phyloP scores from a whole-genome alignment of 2,797 vertebrate genomes.

The Notolepis coatsorum region DNA sequence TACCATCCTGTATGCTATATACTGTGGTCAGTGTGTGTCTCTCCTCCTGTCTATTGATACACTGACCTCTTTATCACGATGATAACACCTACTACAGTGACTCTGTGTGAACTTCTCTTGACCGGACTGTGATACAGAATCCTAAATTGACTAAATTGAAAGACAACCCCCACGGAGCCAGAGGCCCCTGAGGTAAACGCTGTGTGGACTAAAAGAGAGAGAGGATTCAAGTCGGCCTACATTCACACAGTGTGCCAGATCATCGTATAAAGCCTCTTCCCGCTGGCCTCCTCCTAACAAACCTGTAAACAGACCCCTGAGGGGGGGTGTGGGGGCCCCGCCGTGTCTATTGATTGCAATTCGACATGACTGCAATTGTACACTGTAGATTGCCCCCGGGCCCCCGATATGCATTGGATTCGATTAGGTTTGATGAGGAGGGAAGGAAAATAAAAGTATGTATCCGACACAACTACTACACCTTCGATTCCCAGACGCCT shows the following conservation, averaged over 20 bases:
- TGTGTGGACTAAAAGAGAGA: conserved; percentile 48
- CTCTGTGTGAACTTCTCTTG: too few species aligned
- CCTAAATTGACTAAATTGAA: neutral
- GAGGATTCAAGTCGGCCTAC: conserved; percentile 42
- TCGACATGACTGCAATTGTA: conserved; percentile 45
- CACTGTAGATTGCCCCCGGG: conserved; percentile 25
- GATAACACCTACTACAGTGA: neutral
- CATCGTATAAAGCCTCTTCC: conserved; percentile 37
- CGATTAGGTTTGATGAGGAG: conserved; percentile 33
- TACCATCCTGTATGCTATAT: too few species aligned
- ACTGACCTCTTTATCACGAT: neutral
- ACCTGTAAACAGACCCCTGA: conserved; percentile 53
- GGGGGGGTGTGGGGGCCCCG: conserved; percentile 27
- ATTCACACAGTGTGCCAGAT: conserved; percentile 34
- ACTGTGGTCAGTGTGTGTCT: conserved; percentile 13
- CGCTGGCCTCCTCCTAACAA: conserved; percentile 55
- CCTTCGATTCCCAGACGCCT: too few species aligned
- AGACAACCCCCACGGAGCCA: too few species aligned
- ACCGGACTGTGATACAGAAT: neutral
- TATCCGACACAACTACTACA: too few species aligned
- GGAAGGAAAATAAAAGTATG: neutral
- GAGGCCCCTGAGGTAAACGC: conserved; percentile 56
- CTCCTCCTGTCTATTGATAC: neutral
- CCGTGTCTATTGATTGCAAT: conserved; percentile 58
- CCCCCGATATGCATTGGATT: conserved; percentile 24